Evolutionary conservation across 2,888 invertebrate species (phyloP), one percentile per base, ranked within the genome.

Genomic region (Eretmocerus hayati): DNA sequence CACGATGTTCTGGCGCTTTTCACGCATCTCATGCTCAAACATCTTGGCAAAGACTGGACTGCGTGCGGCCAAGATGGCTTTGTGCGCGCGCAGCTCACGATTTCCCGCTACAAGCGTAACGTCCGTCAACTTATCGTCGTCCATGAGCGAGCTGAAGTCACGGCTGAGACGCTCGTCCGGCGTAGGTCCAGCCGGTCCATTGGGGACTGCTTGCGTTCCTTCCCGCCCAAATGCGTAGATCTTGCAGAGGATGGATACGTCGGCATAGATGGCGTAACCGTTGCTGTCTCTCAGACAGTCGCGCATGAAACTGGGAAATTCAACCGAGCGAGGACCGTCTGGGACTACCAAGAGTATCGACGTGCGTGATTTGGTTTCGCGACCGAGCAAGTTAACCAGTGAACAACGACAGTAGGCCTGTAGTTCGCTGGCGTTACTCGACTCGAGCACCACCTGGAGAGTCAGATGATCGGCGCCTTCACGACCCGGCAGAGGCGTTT

Each of bases 1-100:
- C 11, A 48, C 43, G 13, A 20, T 15, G 39, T 15, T 43, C 15
- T 38, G 4, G 2, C n/a, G 20, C 20, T 22, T 31, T 26, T 48
- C 48, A 1, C 18, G 6, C 48, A 48, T 48, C 2, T 38, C 38
- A 35, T 31, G 22, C 32, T 23, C 21, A 35, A 48, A 48, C 43
- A 48, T 43, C 13, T 11, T 16, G 15, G 38, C 35, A 15, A 48
- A 48, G 13, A 48, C 43, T 2, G 38, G 43, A 23, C 48, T 48
- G n/a, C 41, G 35, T 8, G 31, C 30, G 19, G 30, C 11, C 8
- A 47, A 19, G 5, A 47, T 21, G 5, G 36, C 41, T 36, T 30
- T 42, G 19, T 47, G 47, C 3, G 47, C 42, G 9, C 11, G 5
- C 5, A 47, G 9, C 26, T 40, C 19, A 4, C 16, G n/a, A 9